phyloP scores from a whole-genome alignment of 2,888 invertebrate species.

The Microctonus brassicae region DNA sequence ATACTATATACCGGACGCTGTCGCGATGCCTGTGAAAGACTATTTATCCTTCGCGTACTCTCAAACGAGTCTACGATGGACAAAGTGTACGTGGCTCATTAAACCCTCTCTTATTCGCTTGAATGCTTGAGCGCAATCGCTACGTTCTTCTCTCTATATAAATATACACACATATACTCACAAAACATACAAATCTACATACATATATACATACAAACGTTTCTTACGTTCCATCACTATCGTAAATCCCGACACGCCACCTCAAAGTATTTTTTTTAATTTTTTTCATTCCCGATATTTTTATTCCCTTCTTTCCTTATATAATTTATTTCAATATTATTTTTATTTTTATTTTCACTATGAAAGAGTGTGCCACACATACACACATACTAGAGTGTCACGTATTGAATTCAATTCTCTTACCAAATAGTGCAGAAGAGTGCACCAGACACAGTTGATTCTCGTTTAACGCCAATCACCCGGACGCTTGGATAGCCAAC shows the following conservation, averaged over 20 bases:
- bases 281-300: not conserved
- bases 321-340: not conserved
- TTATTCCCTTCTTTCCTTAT: not conserved
- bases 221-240: constrained; percentile 22
- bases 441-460: constrained; percentile 54
- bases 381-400: not conserved
- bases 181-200: no score
- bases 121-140: constrained; percentile 24
- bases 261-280: constrained; percentile 14
- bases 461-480: constrained; percentile 66
- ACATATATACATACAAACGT: not conserved
- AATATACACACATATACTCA: not conserved
- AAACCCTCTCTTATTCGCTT: constrained; percentile 33
- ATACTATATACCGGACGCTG: not conserved
- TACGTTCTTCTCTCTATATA: constrained; percentile 34
- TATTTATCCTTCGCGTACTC: constrained; percentile 8
- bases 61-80: constrained; percentile 41
- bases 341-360: not conserved
- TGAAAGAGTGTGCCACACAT: constrained; percentile 4
- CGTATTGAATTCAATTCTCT: constrained; percentile 44
- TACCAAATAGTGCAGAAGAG: constrained; percentile 66
- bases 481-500: constrained; percentile 63
- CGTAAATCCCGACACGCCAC: constrained; percentile 25
- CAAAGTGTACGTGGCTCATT: constrained; percentile 44
- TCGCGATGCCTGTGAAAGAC: constrained; percentile 4